A percentile compares a stretch with the other conserved stretches of the same genome.
Evolutionary conservation across 2,797 vertebrate species (phyloP).

Genomic region (Zalophus californianus): DNA sequence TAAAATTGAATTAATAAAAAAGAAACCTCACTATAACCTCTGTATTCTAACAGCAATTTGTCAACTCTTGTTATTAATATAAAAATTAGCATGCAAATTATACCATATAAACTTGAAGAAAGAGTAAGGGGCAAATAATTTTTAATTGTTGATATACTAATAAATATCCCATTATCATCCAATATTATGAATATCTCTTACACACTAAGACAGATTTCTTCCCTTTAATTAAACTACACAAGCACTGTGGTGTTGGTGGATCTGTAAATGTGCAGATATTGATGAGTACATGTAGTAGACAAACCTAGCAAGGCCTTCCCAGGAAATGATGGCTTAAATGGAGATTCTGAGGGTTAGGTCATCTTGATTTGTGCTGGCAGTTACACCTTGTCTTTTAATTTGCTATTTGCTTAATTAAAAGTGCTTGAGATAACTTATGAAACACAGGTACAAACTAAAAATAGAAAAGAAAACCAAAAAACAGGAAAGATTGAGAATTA

Average conservation of each 20-base stretch:
- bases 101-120: constrained; percentile 76
- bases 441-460: not conserved
- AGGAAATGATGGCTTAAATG: not conserved
- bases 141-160: constrained; percentile 85
- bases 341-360: not conserved
- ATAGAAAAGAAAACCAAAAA: not conserved
- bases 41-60: constrained; percentile 70
- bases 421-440: not conserved
- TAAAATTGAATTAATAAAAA: constrained; percentile 62
- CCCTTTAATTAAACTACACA: constrained; percentile 16
- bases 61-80: constrained; percentile 77
- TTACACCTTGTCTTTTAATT: not conserved
- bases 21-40: constrained; percentile 58
- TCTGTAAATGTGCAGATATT: not conserved
- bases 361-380: not conserved
- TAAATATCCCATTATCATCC: constrained; percentile 78
- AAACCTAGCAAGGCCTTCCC: not conserved
- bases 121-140: constrained; percentile 80
- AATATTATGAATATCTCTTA: constrained; percentile 79
- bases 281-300: not conserved
- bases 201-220: not conserved
- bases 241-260: not conserved
- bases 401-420: constrained; percentile 40
- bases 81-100: constrained; percentile 86
- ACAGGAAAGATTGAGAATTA: not conserved